Base-by-base conservation (phyloP, 2,113 vertebrate genomes). In the Glaucomys volans region DNA sequence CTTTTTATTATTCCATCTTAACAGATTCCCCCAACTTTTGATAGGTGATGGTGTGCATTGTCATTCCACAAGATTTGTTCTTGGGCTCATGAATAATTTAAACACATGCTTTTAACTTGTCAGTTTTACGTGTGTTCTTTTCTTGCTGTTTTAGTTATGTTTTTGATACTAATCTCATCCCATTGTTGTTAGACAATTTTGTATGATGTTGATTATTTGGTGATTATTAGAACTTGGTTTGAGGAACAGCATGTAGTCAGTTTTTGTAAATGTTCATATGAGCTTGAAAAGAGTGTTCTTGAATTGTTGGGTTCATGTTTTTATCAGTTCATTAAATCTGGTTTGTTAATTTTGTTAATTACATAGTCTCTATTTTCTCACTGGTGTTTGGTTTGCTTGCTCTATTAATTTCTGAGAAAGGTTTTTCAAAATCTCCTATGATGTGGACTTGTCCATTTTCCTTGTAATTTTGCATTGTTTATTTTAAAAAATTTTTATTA, bases 71-170 rank as follows among this genome's bases (percentile, higher is more conserved):
- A 95, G 86, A 88, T 93, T 95, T 93, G 50, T 91, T 96, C 87
- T 87, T 87, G 64, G 79, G 44, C 22, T 91, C 87, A 79, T 95
- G 74, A 96, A 96, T 97, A 96, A 95, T 95, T 95, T 91, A 96
- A 83, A 79, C 10, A 57, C 10, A 30, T 28, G 69, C 87, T 95
- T 96, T 95, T 54, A 91, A 69, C 67, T 93, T 86, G 87, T 81
- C 59, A 82, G 54, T 80, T 87, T 81, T 87, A 14, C 90, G 30
- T 88, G 30, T 2, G 11, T 22, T 72, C 84, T 96, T 54, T 30
- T 9, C 4, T 81, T 69, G 76, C 40, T 35, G 57, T 22, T 71
- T 97, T 83, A 75, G 37, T 30, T 95, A 80, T 59, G 26, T 83
- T 66, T 94, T 95, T 77, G 28, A 75, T 90, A 90, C 47, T 79